Base-by-base conservation (phyloP, 2,113 vertebrate species). In the Thymallus thymallus region DNA sequence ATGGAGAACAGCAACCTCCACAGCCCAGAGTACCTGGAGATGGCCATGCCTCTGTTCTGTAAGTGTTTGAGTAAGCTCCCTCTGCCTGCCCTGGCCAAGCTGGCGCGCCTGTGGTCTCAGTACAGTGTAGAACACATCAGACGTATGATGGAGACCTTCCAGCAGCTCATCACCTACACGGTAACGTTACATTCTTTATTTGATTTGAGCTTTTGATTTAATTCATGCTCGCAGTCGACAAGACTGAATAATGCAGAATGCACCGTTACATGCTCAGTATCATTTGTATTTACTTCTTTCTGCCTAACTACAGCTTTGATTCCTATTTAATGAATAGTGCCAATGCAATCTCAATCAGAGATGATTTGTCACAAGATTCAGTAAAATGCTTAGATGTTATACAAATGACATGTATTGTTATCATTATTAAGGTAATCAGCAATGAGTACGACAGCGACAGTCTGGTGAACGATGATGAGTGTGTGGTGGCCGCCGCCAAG, bases 1-100 rank as follows among this genome's bases (percentile, higher is more conserved):
- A 95, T 99, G 96, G 98, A 99, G 91, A 99, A 99, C 77, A 89
- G 92, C 76, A 99, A 98, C 89, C 96, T 99, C 67, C 97, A 99
- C 88, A 99, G 98, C 84, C 98, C 98, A 1, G 98, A 99, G 83
- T 99, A 99, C 78, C 93, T 99, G 85, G 97, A 99, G 84, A 94
- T 96, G 86, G 98, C 96, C 0, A 82, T 99, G 84, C 97, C 98
- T 0, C 93, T 97, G 80, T 97, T 99, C 89, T 99, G 98, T 93
- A 99, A 98, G 91, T 96, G 96, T 12, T 98, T 99, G 97, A 96
- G 96, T 89, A 96, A 97, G 85, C 92, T 99, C 0, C 97, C 98
- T 3, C 95, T 97, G 69, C 86, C 91, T 0, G 98, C 95, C 22
- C 94, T 96, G 79, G 96, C 95, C 68, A 95, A 94, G 77, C 90